These are phyloP conservation scores for Camelus bactrianus DNA, from an alignment of 2,113 vertebrate genomes.

Conservation along the genomic window DNA sequence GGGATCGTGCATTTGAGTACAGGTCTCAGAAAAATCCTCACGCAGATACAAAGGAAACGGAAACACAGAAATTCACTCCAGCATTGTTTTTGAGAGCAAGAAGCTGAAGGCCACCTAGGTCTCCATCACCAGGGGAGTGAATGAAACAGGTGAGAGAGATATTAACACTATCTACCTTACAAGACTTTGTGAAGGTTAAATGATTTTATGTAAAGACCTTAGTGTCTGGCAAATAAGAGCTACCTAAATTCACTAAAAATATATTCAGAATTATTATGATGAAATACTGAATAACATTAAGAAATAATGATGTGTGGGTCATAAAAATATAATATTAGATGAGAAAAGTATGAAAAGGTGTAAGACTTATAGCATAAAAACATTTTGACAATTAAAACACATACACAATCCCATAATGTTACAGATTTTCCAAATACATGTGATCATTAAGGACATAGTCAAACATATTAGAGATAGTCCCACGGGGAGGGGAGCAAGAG, in stretches of 20 bases:
- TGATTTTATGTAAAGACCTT: not conserved
- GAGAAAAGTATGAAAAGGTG: not conserved
- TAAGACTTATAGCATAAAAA: conserved; percentile 7
- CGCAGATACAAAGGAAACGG: not conserved
- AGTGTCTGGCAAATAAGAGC: not conserved
- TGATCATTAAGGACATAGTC: conserved; percentile 24
- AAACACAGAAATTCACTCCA: not conserved
- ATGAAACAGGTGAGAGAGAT: not conserved
- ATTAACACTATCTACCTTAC: not conserved
- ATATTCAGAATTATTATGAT: not conserved
- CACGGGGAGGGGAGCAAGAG: not conserved
- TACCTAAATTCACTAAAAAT: not conserved
- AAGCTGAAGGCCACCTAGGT: not conserved
- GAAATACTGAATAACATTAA: not conserved
- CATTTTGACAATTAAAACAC: not conserved
- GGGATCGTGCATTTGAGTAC: not conserved
- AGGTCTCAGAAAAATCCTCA: not conserved
- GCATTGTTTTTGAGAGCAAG: not conserved
- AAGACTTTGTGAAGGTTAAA: not conserved
- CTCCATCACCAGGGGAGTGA: not conserved
- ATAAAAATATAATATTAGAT: not conserved
- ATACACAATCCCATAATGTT: not conserved
- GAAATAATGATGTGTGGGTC: not conserved
- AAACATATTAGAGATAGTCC: not conserved
- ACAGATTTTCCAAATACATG: not conserved